phyloP scores from a whole-genome alignment of 92 coral and sea anemone species.

The Porites lobata region DNA sequence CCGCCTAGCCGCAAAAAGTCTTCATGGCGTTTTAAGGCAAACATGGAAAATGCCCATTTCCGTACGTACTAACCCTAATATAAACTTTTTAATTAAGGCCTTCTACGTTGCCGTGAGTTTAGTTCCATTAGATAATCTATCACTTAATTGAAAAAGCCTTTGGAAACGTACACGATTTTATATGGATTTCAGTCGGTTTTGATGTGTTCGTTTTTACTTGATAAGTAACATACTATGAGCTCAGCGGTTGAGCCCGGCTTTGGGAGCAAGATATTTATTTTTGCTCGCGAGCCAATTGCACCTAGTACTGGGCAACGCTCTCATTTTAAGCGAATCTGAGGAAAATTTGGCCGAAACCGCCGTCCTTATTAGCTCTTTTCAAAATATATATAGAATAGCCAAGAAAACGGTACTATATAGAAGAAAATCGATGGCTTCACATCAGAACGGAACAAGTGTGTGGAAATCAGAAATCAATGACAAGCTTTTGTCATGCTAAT shows the following conservation, averaged over 20 bases:
- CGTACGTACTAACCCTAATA: not conserved
- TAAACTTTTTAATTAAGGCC: not conserved
- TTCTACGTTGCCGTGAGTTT: too few species aligned
- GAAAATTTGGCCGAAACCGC: too few species aligned
- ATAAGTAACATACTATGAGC: not conserved
- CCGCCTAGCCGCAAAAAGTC: not conserved
- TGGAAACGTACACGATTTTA: not conserved
- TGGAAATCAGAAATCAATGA: not conserved
- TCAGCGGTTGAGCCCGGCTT: not conserved
- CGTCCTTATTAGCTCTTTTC: too few species aligned
- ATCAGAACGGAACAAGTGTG: not conserved
- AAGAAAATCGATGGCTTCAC: too few species aligned
- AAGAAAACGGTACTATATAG: too few species aligned
- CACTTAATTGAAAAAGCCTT: not conserved
- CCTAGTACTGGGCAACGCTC: not conserved
- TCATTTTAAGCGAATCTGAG: not conserved
- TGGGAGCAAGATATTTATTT: not conserved
- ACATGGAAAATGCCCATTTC: not conserved
- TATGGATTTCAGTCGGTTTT: not conserved
- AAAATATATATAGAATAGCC: too few species aligned
- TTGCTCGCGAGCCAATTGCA: not conserved
- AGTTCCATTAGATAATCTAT: too few species aligned
- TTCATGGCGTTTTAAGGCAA: not conserved
- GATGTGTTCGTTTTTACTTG: not conserved
- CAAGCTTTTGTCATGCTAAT: slow-evolving; percentile 6